Evolutionary conservation across 2,888 invertebrate genomes (phyloP), one percentile per base, ranked within the genome.

Genomic region (Rotaria macrura): DNA sequence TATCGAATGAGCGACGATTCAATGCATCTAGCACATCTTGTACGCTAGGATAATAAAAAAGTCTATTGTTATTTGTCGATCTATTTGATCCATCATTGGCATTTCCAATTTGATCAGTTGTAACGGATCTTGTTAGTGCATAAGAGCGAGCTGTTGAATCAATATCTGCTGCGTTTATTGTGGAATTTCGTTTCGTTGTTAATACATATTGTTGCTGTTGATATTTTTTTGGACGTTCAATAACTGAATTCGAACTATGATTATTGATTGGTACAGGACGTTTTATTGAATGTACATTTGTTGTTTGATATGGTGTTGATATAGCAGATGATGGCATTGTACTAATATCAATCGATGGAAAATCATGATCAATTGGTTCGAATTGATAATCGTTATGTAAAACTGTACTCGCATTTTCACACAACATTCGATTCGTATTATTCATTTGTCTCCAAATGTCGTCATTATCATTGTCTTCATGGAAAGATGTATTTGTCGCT

Each of bases 311-410:
- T 79, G 79, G 40, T 79, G 79, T 79, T 43, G 79, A 43, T 79
- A 43, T 79, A 12, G 79, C 79, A 43, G 79, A 43, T 10, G 79
- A 40, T 79, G 79, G 25, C 9, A 43, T 43, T 43, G 79, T 79
- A 43, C 43, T 25, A n/a, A 79, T n/a, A 43, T 40, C 79, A 79
- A 43, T 79, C 10, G 79, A 79, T 34, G 65, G 65, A 79, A 79
- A 43, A 43, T 79, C 79, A 79, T 79, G 40, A 43, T 79, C 79
- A 79, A 79, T 79, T 14, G 79, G 79, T 79, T 79, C 79, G n/a
- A 79, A 79, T n/a, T 79, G 79, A 79, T 79, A 79, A 79, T 79
- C 43, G 43, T 79, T 79, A 34, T 65, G 65, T 65, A 65, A 34
- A 65, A 65, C 38, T 65, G 65, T 65, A 65, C 65, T 65, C 1